These are phyloP conservation scores for Orthonychiurus folsomi DNA, from an alignment of 2,888 invertebrate species.

Conservation along the genomic window DNA sequence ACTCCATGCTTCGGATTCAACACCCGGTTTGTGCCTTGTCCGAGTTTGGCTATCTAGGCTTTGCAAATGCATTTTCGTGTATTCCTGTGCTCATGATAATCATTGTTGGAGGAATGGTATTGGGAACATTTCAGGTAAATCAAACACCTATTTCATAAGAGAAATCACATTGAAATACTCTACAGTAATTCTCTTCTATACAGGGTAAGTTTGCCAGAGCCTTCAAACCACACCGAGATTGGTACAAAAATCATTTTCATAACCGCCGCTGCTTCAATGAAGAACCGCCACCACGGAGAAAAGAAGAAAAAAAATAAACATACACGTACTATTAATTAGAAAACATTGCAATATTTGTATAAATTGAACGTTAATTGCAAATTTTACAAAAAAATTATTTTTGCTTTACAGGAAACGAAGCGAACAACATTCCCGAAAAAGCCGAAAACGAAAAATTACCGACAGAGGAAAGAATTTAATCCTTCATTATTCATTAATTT, in stretches of 20 bases:
- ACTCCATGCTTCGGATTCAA: not conserved
- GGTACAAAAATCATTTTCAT: slow-evolving; percentile 34
- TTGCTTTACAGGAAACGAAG: no score
- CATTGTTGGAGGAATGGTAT: not conserved
- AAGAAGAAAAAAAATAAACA: no score
- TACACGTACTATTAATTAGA: no score
- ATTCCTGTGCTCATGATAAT: not conserved
- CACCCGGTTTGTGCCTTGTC: not conserved
- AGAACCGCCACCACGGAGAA: no score
- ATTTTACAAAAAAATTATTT: no score
- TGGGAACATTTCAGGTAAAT: not conserved
- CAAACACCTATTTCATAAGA: not conserved
- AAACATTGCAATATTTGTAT: no score
- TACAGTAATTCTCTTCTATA: not conserved
- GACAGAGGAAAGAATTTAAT: no score
- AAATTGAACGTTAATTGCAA: no score
- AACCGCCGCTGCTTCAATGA: slow-evolving; percentile 22
- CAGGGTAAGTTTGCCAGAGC: no score
- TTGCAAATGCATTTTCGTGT: not conserved
- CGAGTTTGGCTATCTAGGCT: not conserved
- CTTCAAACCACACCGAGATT: slow-evolving; percentile 27
- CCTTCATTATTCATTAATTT: no score
- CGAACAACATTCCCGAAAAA: no score
- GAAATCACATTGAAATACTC: not conserved
- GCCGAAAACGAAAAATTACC: no score